phyloP scores from a whole-genome alignment of 1,140 invertebrate species.

The Elymnias hypermnestra region DNA sequence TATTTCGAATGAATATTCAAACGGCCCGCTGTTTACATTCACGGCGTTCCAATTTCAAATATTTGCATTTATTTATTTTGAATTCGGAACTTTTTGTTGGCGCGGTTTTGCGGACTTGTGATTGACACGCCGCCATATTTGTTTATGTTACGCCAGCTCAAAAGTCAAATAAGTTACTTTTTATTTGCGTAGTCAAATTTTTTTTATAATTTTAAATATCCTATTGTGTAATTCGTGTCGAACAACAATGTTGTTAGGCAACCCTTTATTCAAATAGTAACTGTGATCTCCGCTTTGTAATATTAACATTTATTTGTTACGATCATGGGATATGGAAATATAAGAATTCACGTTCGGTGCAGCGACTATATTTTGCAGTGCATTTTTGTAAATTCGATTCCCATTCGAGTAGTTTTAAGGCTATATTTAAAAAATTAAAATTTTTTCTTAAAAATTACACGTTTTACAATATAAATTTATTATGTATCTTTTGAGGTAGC shows the following conservation, averaged over 20 bases:
- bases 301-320: not conserved
- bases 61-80: constrained; percentile 69
- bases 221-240: constrained; percentile 4
- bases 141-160: constrained; percentile 9
- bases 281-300: not conserved
- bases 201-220: constrained; percentile 13
- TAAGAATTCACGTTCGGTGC: constrained; percentile 4
- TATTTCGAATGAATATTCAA: constrained; percentile 68
- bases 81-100: constrained; percentile 43
- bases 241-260: constrained; percentile 4
- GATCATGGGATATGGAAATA: not conserved
- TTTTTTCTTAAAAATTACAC: no score
- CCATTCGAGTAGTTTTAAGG: no score
- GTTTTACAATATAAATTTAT: no score
- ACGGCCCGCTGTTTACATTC: constrained; percentile 59
- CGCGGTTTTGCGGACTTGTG: constrained; percentile 14
- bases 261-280: constrained; percentile 9
- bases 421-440: no score
- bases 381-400: no score
- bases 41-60: constrained; percentile 65
- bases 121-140: constrained; percentile 20
- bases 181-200: constrained; percentile 19
- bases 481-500: no score
- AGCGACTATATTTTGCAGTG: no score
- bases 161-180: constrained; percentile 11